Conservation (phyloP, 2,888 invertebrate genomes). For the Bursaphelenchus okinawaensis region DNA sequence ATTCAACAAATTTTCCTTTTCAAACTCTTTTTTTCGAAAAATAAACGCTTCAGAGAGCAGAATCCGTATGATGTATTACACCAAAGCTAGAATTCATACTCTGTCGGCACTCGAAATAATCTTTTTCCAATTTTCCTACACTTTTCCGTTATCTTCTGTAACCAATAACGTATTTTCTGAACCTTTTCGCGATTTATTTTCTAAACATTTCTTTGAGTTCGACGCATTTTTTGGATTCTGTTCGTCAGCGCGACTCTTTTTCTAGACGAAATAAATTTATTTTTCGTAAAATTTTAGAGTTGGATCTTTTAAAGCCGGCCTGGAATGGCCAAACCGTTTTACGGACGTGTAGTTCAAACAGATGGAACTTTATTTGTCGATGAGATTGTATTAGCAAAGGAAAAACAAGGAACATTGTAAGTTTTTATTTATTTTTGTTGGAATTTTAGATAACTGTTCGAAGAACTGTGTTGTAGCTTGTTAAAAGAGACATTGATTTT, state of each 20-base stretch:
- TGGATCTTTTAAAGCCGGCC: neutral
- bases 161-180: neutral
- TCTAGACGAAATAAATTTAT: neutral
- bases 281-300: too few species aligned
- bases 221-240: neutral
- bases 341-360: neutral
- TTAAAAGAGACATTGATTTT: too few species aligned
- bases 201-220: too few species aligned
- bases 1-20: too few species aligned
- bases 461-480: too few species aligned
- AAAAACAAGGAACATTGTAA: neutral
- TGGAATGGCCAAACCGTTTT: neutral
- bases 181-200: neutral
- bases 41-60: neutral
- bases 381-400: neutral
- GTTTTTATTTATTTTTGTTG: neutral
- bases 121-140: too few species aligned
- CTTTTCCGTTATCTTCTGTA: neutral
- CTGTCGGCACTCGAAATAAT: too few species aligned
- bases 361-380: neutral
- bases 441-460: neutral
- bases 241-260: neutral
- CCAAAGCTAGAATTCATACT: too few species aligned
- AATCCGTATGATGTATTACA: too few species aligned
- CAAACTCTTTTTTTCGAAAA: too few species aligned